Conservation (phyloP, 2,113 vertebrate genomes). For the Channa argus region DNA sequence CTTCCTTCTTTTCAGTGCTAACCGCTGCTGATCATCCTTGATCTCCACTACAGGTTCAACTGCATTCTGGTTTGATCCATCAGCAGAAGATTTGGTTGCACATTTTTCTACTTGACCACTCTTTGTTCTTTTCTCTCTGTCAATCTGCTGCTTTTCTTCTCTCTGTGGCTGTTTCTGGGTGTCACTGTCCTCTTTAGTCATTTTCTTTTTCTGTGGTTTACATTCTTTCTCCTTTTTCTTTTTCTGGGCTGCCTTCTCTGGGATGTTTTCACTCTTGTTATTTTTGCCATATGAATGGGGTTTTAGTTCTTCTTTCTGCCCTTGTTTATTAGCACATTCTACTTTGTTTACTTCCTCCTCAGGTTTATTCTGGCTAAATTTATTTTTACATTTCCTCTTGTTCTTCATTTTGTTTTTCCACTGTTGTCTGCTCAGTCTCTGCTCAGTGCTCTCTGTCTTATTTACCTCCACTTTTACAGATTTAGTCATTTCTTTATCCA, state of each 20-base stretch:
- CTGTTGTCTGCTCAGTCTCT: slow-evolving; percentile 71
- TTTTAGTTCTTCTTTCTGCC: slow-evolving; percentile 18
- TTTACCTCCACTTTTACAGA: slow-evolving; percentile 8
- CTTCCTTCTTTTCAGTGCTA: slow-evolving; percentile 28
- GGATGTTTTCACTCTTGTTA: slow-evolving; percentile 7
- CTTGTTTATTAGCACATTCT: background rate
- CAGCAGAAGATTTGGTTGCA: background rate
- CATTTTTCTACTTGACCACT: background rate
- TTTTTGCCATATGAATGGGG: slow-evolving; percentile 6
- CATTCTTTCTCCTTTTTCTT: slow-evolving; percentile 22
- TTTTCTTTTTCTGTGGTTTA: slow-evolving; percentile 59
- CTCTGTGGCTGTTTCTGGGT: background rate
- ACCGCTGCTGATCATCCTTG: slow-evolving; percentile 11
- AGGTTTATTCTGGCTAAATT: slow-evolving; percentile 61
- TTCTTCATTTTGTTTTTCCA: slow-evolving; percentile 85
- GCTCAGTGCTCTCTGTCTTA: slow-evolving; percentile 20
- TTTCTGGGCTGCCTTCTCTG: background rate
- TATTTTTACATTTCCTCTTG: slow-evolving; percentile 81
- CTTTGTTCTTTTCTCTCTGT: slow-evolving; percentile 5
- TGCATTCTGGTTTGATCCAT: slow-evolving; percentile 13
- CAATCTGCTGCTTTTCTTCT: slow-evolving; percentile 4
- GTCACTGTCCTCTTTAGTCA: background rate
- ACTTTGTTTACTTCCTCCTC: slow-evolving; percentile 27
- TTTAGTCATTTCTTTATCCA: background rate
- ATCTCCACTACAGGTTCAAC: background rate